Percentiles rank a stretch among this genome's conserved stretches.
phyloP scores from a whole-genome alignment of 2,797 vertebrate genomes.

The Centroberyx gerrardi region DNA sequence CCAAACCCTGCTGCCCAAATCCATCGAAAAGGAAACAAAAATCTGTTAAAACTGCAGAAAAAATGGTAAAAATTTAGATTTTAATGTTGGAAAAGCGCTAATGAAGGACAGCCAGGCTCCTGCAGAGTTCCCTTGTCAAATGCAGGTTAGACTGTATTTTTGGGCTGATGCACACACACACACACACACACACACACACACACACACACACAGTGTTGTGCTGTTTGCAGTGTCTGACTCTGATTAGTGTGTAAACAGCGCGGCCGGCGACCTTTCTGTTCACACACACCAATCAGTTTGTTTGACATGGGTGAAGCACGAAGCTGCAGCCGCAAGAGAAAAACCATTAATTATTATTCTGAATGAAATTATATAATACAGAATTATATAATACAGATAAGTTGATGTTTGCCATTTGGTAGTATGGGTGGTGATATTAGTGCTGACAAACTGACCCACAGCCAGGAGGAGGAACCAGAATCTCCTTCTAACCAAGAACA shows the following conservation, averaged over 20 bases:
- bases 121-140: conserved; percentile 3
- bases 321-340: neutral
- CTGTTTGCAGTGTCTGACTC: conserved; percentile 35
- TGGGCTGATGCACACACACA: conserved; percentile 21
- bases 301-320: conserved; percentile 12
- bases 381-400: no score
- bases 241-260: conserved; percentile 62
- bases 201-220: neutral
- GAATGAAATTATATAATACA: neutral
- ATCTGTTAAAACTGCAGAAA: no score
- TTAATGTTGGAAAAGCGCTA: neutral
- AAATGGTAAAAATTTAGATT: neutral
- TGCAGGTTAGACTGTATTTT: neutral
- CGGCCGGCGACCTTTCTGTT: conserved; percentile 40
- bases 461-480: no score
- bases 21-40: neutral
- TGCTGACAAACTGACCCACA: no score
- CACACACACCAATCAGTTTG: conserved; percentile 1
- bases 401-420: no score
- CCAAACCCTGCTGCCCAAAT: neutral
- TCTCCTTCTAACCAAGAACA: no score
- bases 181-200: conserved; percentile 7
- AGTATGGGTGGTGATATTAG: no score
- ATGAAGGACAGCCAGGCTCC: neutral
- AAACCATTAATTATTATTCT: neutral